Base-by-base conservation (phyloP, 2,797 vertebrate species). In the Lepidocolaptes lacrymiger region DNA sequence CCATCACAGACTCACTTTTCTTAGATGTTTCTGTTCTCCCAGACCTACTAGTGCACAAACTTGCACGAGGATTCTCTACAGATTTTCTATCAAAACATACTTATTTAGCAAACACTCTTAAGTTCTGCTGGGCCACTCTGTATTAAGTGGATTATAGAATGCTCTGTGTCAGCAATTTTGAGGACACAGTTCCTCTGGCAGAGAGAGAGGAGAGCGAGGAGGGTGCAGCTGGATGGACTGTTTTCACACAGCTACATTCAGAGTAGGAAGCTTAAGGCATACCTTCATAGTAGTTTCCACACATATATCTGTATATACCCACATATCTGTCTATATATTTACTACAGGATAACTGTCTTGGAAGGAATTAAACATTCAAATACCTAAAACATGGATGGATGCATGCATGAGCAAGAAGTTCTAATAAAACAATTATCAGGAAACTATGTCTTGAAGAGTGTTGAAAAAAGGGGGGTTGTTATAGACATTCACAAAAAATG, bases 111-210 rank as follows among this genome's bases (percentile, higher is more conserved):
- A 62, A 61, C 4, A 5, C 7, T 66, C 3, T 59, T 59, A 61
- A 64, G 8, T 13, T 61, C 55, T 76, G 41, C 1, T 34, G n/a
- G 23, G 26, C 3, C 19, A 27, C 62, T 94, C 32, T 58, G 12
- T 52, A 36, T 52, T 73, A 46, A 74, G 59, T 30, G 11, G 14
- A 18, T 68, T 46, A 48, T 0, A 0, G 26, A 21, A 13, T 3
- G 7, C 55, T 49, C 32, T 56, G 6, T 46, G 10, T 66, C 44
- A 67, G 17, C 10, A 79, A 73, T 78, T 32, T 68, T 68, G 74
- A 48, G 32, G 55, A 21, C 6, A 64, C 4, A 43, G 2, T 46
- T 87, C n/a, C 23, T 54, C 30, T n/a, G 13, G 15, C 15, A 91
- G 21, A 80, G 22, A 59, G 26, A 62, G 8, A 63, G 9, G 26